Evolutionary conservation across 2,797 vertebrate species (phyloP).

Genomic region (Miichthys miiuy): DNA sequence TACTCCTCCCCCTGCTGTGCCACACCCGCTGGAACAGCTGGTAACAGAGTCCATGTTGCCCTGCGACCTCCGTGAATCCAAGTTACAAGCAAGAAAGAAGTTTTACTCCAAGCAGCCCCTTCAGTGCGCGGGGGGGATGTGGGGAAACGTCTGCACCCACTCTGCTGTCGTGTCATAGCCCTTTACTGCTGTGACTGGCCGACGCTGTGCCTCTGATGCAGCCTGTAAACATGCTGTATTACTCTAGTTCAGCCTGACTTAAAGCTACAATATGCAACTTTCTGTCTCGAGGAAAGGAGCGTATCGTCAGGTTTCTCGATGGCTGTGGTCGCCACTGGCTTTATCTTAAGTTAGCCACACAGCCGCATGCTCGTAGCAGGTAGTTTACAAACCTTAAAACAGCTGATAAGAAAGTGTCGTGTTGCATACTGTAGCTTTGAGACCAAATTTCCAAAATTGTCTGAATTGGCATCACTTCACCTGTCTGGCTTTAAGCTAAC

Average conservation of each 20-base stretch:
- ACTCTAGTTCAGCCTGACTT: constrained; percentile 1
- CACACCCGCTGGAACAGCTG: constrained; percentile 25
- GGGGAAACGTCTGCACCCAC: not conserved
- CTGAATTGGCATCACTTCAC: not conserved
- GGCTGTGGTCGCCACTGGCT: no score
- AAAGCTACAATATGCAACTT: not conserved
- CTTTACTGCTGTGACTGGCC: constrained; percentile 2
- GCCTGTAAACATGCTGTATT: not conserved
- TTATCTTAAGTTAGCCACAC: no score
- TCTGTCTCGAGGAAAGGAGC: not conserved
- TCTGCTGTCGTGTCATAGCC: not conserved
- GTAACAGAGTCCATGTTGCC: constrained; percentile 8
- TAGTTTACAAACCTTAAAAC: no score
- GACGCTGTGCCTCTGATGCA: not conserved
- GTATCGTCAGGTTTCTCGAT: no score
- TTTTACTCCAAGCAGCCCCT: constrained; percentile 3
- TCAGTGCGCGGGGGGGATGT: not conserved
- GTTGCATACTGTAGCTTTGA: no score
- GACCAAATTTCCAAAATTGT: not conserved
- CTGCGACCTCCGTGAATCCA: constrained; percentile 28
- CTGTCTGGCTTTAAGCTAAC: not conserved
- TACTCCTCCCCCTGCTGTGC: constrained; percentile 37
- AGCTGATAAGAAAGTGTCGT: no score
- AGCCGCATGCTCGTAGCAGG: no score
- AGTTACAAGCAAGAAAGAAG: not conserved